Percentiles rank a stretch among this genome's conserved stretches.
These are phyloP conservation scores for Dascyllus trimaculatus DNA, from an alignment of 2,113 vertebrate species.

Conservation along the genomic window DNA sequence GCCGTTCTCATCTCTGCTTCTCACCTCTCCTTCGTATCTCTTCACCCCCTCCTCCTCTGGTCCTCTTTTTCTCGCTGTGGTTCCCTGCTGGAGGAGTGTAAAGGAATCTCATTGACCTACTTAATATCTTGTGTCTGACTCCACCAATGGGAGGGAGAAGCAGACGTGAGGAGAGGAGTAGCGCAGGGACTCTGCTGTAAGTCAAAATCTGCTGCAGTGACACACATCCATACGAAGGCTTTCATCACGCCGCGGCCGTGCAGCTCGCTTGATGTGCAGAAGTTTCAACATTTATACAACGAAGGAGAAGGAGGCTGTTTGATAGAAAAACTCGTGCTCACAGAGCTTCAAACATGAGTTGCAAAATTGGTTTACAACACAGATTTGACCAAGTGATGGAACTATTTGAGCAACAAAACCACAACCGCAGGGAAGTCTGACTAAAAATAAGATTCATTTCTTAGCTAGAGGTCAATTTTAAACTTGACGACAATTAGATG, in stretches of 20 bases:
- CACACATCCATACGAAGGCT: slow-evolving; percentile 60
- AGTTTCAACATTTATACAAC: neutral
- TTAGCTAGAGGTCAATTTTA: too few relatives aligned
- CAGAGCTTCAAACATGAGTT: neutral
- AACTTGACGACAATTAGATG: too few relatives aligned
- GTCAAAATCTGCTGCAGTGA: slow-evolving; percentile 74
- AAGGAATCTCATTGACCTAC: slow-evolving; percentile 86
- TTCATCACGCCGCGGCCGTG: neutral
- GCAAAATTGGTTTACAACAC: too few relatives aligned
- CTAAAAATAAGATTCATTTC: too few relatives aligned
- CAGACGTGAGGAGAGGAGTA: slow-evolving; percentile 47
- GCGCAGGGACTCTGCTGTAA: slow-evolving; percentile 46
- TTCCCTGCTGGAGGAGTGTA: slow-evolving; percentile 59
- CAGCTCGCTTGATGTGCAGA: neutral
- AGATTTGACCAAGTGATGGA: too few relatives aligned
- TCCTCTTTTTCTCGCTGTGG: slow-evolving; percentile 28
- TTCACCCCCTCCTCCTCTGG: neutral
- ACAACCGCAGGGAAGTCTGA: too few relatives aligned
- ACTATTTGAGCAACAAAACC: too few relatives aligned
- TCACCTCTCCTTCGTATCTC: slow-evolving; percentile 36
- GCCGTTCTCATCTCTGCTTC: slow-evolving; percentile 31
- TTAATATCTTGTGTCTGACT: slow-evolving; percentile 74
- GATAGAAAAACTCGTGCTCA: neutral
- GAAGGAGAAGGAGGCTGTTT: neutral
- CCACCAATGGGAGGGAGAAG: slow-evolving; percentile 59